Percentiles rank a stretch among this genome's conserved stretches.
Evolutionary conservation across 2,797 vertebrate species (phyloP).

Genomic region (Scolopax rusticola): DNA sequence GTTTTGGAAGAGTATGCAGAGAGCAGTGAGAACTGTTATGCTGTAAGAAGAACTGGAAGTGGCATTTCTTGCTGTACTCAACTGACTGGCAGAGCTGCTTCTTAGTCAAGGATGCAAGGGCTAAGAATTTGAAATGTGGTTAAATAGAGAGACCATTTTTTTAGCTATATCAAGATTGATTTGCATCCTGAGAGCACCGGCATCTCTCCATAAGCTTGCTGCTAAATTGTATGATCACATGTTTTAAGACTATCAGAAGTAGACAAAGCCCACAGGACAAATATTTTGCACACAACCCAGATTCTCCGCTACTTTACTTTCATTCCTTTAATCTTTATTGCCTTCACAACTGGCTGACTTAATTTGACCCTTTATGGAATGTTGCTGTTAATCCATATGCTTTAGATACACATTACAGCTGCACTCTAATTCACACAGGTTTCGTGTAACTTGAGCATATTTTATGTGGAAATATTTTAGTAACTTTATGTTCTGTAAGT

Average conservation of each 20-base stretch:
- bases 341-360: conserved; percentile 70
- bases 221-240: conserved; percentile 5
- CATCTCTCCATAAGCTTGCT: neutral
- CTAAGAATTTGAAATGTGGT: conserved; percentile 25
- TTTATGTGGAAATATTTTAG: conserved; percentile 85
- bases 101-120: conserved; percentile 38
- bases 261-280: conserved; percentile 26
- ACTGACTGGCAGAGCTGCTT: conserved; percentile 5
- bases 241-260: conserved; percentile 11
- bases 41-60: conserved; percentile 16
- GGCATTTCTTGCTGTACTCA: conserved; percentile 18
- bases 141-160: conserved; percentile 3
- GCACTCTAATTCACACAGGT: conserved; percentile 69
- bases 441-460: conserved; percentile 83
- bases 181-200: neutral
- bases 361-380: conserved; percentile 71
- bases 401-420: conserved; percentile 77
- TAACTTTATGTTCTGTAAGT: conserved; percentile 85
- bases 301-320: conserved; percentile 27
- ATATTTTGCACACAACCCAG: conserved; percentile 55
- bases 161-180: conserved; percentile 13
- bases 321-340: conserved; percentile 46
- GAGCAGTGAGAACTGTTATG: conserved; percentile 5
- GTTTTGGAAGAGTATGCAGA: conserved; percentile 15
- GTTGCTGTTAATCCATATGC: conserved; percentile 74